These are phyloP conservation scores for Columba livia DNA, from an alignment of 2,113 vertebrate genomes.

Conservation along the genomic window DNA sequence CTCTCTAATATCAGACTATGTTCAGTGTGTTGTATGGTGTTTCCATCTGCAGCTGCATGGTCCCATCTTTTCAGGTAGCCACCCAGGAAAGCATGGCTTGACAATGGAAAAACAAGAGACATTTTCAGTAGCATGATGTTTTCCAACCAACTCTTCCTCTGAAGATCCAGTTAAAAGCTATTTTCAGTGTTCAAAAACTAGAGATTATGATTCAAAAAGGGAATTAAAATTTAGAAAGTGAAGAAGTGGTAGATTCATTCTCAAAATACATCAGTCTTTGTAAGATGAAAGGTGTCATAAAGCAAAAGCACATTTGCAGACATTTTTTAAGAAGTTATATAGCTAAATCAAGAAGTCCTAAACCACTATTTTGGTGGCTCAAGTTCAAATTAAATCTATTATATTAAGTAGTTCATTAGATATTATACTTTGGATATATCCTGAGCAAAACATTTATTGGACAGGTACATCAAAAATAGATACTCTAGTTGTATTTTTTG, in stretches of 20 bases:
- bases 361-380: neutral
- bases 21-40: neutral
- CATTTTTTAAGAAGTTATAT: neutral
- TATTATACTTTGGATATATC: neutral
- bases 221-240: neutral
- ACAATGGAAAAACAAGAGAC: neutral
- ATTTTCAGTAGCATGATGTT: neutral
- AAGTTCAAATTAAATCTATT: neutral
- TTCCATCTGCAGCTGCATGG: neutral
- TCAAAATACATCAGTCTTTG: neutral
- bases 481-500: neutral
- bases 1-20: neutral
- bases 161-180: neutral
- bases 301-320: neutral
- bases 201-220: neutral
- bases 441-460: neutral
- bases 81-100: neutral
- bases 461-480: neutral
- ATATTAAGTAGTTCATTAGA: neutral
- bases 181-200: neutral
- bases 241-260: neutral
- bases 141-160: neutral
- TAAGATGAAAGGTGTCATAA: neutral
- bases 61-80: neutral
- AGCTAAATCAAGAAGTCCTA: neutral